Evolutionary conservation across 92 coral and sea anemone species (phyloP), one percentile per base, ranked within the genome.

Genomic region (Heliopora coerulea): DNA sequence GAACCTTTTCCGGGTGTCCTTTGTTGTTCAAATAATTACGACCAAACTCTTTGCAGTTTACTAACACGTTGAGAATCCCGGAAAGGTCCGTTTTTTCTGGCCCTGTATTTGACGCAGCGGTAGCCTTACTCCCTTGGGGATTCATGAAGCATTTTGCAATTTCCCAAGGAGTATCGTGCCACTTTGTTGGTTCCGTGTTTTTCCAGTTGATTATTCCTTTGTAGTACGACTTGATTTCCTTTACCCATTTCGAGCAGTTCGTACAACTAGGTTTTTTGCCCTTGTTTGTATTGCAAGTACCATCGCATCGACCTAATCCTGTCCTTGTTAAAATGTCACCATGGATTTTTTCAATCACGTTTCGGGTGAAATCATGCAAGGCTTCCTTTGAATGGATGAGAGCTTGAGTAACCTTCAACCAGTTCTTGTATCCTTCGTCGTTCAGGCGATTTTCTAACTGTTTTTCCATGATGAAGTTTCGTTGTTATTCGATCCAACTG

Each of bases 151-250:
- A 70, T 18, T 70, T 70, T 0, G 77, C 77, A 19, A 70, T 50
- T 70, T 70, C 77, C 77, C 77, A 70, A 15, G 62, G 77, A n/a
- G 18, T 11, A 2, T 70, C 35, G 63, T 70, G 63, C 77, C 77
- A 70, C 26, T 0, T 70, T 54, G 28, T 52, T 31, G 77, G 77
- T 20, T 70, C 63, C 0, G 77, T 39, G 25, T 70, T 70, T 30
- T 70, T 70, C 77, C 77, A 70, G 33, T 49, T 0, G 18, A 70
- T 28, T 32, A 18, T 49, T 5, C 77, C 77, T 13, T 50, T 50
- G 27, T 25, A 31, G 39, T 28, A 33, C 12, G 35, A 13, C 59
- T 70, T 70, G 30, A 70, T 70, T 70, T 70, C 77, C 4, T 0
- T 54, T 28, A 70, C 77, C 77, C 77, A 70, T 10, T 20, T 35